Evolutionary conservation across 2,888 invertebrate genomes (phyloP).

Genomic region (Meliscaeva auricollis): DNA sequence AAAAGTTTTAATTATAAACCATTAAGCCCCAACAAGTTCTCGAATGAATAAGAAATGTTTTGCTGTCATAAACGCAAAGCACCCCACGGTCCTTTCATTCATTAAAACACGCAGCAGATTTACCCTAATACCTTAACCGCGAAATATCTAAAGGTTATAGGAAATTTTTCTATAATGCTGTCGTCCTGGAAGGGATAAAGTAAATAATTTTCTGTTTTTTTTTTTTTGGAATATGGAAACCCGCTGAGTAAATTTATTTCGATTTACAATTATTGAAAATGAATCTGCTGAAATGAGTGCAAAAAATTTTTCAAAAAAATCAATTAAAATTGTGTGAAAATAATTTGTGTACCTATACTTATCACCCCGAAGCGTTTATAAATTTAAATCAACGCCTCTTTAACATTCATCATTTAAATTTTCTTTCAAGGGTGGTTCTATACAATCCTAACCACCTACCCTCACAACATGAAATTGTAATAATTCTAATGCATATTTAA

Average conservation of each 20-base stretch:
- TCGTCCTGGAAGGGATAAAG: too few relatives aligned
- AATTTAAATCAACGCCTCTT: conserved; percentile 38
- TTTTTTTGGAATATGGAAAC: conserved; percentile 9
- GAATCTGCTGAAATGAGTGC: background rate
- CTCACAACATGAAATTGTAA: conserved; percentile 33
- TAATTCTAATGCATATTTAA: conserved; percentile 72
- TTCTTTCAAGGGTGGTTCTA: background rate
- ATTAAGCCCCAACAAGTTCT: too few relatives aligned
- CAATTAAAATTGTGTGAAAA: conserved; percentile 44
- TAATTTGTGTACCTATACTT: too few relatives aligned
- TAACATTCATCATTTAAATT: conserved; percentile 9
- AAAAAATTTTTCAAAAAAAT: conserved; percentile 5
- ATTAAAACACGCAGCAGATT: too few relatives aligned
- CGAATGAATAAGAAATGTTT: too few relatives aligned
- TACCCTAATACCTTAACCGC: too few relatives aligned
- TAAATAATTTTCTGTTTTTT: conserved; percentile 35
- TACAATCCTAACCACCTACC: background rate
- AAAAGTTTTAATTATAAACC: too few relatives aligned
- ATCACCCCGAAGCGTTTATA: conserved; percentile 24
- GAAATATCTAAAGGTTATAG: too few relatives aligned
- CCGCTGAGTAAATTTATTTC: conserved; percentile 50
- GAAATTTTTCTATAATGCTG: too few relatives aligned
- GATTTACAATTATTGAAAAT: conserved; percentile 35
- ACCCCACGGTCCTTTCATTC: too few relatives aligned
- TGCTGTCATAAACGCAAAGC: too few relatives aligned